phyloP scores from a whole-genome alignment of 2,888 invertebrate species.

The Gerris lacustris region DNA sequence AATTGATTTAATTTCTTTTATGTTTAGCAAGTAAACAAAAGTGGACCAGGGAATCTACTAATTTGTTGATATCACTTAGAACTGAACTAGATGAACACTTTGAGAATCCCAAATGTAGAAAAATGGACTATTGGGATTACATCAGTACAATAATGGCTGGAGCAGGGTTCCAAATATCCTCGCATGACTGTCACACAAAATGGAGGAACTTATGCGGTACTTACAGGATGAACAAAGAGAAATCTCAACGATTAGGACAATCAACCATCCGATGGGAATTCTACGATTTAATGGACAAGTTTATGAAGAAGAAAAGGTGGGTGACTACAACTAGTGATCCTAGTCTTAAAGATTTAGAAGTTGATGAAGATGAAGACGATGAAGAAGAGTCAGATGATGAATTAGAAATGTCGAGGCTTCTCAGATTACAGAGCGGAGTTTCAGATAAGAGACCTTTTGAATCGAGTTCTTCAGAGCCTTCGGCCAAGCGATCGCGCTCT shows the following conservation, averaged over 20 bases:
- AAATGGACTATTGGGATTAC: slow-evolving; percentile 2
- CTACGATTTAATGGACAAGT: slow-evolving; percentile 1
- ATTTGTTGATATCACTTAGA: background rate
- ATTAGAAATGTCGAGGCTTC: slow-evolving; percentile 1
- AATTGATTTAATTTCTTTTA: background rate
- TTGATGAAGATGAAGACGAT: slow-evolving; percentile 13
- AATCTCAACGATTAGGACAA: slow-evolving; percentile 3
- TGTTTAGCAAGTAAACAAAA: slow-evolving; percentile 2
- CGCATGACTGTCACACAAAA: background rate
- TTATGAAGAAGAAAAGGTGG: slow-evolving; percentile 6
- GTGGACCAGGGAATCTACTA: background rate
- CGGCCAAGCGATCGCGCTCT: background rate
- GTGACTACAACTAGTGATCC: background rate
- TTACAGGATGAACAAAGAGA: slow-evolving; percentile 7
- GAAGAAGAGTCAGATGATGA: slow-evolving; percentile 9
- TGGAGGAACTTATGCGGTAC: slow-evolving; percentile 7
- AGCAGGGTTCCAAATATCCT: background rate
- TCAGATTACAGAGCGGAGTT: background rate
- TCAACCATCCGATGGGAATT: background rate
- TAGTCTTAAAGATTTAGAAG: no score
- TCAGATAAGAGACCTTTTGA: background rate
- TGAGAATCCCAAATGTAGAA: slow-evolving; percentile 8
- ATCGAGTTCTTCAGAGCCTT: background rate
- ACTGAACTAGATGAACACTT: slow-evolving; percentile 9
- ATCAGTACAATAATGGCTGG: background rate